Base-by-base conservation (phyloP, 2,797 vertebrate genomes). In the Falco berigora region DNA sequence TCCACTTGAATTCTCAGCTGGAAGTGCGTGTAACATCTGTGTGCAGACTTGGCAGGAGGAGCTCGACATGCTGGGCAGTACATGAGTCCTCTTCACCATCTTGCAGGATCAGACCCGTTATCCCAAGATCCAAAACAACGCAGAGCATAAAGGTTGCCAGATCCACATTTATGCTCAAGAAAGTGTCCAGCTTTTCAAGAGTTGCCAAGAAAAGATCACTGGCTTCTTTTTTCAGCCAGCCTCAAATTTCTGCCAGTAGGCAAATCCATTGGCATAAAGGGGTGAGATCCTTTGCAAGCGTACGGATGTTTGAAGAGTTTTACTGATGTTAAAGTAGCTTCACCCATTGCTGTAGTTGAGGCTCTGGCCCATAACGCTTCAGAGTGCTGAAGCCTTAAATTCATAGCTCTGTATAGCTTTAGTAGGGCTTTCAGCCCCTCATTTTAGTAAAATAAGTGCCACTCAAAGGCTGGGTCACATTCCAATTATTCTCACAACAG, bases 1-100 rank as follows among this genome's bases (percentile, higher is more conserved):
- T 92, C 68, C 64, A 42, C 78, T 93, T 75, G 86, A 82, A 69
- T 85, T 83, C 93, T 42, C 94, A 64, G 83, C 83, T 89, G 92
- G 91, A 95, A 77, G 58, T 0, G 5, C 1, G 0, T 92, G 63
- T 72, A 96, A 89, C 94, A 93, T 96, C 87, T 89, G 86, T 80
- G 86, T 56, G 78, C 4, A 3, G 82, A 52, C 78, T 96, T 95
- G 88, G 83, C 93, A 94, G 82, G 64, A 82, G 69, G 46, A 89
- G 52, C 49, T 44, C 2, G 1, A 44, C 92, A 94, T 0, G 14
- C 77, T 90, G 84, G 88, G 94, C 94, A 92, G 81, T 85, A 93
- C 94, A 94, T 5, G 23, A 91, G 62, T 91, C 61, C 92, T 90
- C 72, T 28, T 85, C 86, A 86, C 72, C 81, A 78, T 78, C 92